Evolutionary conservation across 2,797 vertebrate genomes (phyloP), one percentile per base, ranked within the genome.

Genomic region (Chromis chromis): DNA sequence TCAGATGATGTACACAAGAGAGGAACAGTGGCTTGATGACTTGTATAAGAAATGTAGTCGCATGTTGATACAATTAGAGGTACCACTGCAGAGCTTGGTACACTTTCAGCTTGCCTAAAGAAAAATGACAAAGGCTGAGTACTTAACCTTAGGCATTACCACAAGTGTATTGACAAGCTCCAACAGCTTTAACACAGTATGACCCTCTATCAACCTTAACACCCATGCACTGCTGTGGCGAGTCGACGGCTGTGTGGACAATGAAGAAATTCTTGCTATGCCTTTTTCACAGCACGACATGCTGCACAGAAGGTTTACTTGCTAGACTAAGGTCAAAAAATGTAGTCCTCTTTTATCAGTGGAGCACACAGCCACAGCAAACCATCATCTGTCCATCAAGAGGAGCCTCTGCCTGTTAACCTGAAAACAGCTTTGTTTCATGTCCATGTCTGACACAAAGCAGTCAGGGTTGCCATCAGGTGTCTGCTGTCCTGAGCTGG

Each of bases 401-500:
- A 50, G 19, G 19, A 64, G 25, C 42, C 2, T 27, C 10, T 6
- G 31, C 10, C 33, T 36, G 33, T 36, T 36, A 11, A 3, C 50
- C 57, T 27, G 16, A 55, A 62, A 64, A 5, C 31, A 0, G 4
- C 22, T 74, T 56, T n/a, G 21, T 50, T 60, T 60, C 28, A 57
- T 21, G 17, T n/a, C n/a, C 1, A 22, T 14, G 28, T 67, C 25
- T 21, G n/a, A 65, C 53, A 64, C 42, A 10, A 57, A 76, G 52
- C 49, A 63, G 65, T 44, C 36, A 13, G 31, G 17, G 69, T 28
- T 62, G 48, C 78, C 65, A 81, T 82, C 76, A 83, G 80, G 76
- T 55, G 74, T 78, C 66, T 67, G 72, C 82, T 54, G 69, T 74
- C 81, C 74, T 48, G 63, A 60, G 69, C 46, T 71, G 84, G 77